Evolutionary conservation across 35 echinoderm and acorn worm species (phyloP), one percentile per base, ranked within the genome.

Genomic region (Patiria miniata): DNA sequence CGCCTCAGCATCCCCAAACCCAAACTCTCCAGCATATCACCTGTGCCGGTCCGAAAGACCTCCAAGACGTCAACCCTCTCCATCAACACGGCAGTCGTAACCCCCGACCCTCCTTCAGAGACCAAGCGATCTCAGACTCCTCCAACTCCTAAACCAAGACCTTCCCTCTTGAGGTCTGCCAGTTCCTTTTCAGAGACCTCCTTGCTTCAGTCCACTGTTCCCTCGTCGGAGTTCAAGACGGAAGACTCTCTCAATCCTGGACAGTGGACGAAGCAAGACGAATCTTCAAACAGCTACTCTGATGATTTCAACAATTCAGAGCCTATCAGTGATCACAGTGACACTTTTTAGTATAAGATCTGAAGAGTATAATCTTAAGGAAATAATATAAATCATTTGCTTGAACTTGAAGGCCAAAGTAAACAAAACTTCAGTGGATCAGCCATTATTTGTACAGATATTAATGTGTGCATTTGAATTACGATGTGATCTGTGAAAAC

Each of bases 71-170:
- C 81, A 47, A 60, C 87, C 47, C 18, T 68, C 9, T 36, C 54
- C 26, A 15, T 77, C 53, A 60, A 69, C 39, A 39, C 47, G 7
- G 40, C 80, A 29, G 40, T 47, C n/a, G 36, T 37, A 16, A 53
- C 33, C 51, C 80, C 30, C 18, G 80, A 82, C 26, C 28, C 15
- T 30, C 2, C 15, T 1, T 26, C 51, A 34, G 80, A 82, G 5
- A 32, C 16, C 10, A 5, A 33, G 39, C 80, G 40, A 8, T 51
- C 78, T 9, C 37, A n/a, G 37, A 80, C 78, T 16, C 77, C 77
- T 9, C 87, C 87, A 8, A 83, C 81, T 50, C 87, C 87, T 19
- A 90, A 90, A 77, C 87, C 87, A 5, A 65, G 87, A n/a, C 80
- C 40, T 26, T 81, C 78, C 14, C 29, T 90, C 1, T 39, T 83